Conservation (phyloP, 2,797 vertebrate genomes). For the Mus minutoides region DNA sequence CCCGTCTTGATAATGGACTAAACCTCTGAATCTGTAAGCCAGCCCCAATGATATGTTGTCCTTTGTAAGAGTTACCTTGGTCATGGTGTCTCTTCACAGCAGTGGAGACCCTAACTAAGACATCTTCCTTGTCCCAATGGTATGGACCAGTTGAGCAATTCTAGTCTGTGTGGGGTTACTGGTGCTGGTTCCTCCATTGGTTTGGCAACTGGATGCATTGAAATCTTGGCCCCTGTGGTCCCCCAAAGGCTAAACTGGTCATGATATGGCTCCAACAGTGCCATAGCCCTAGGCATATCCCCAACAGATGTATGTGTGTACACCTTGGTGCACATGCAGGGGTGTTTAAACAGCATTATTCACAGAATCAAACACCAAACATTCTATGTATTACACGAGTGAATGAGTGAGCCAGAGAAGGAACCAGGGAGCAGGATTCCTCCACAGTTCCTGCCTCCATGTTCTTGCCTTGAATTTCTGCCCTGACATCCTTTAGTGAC, state of each 20-base stretch:
- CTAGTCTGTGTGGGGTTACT: background rate
- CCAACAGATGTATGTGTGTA: background rate
- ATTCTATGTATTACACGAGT: background rate
- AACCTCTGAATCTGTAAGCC: background rate
- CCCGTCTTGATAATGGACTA: background rate
- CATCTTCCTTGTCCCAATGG: background rate
- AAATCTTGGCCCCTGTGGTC: background rate
- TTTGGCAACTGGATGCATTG: background rate
- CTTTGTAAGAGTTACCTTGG: background rate
- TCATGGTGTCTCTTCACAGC: background rate
- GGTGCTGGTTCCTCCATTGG: background rate
- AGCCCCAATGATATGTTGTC: background rate
- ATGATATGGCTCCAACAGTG: no score
- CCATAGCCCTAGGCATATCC: background rate
- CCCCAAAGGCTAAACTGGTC: background rate
- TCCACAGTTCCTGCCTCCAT: no score
- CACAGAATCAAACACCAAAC: background rate
- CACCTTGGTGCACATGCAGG: background rate
- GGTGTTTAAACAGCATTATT: background rate
- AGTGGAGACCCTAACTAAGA: background rate
- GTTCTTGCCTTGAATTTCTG: background rate
- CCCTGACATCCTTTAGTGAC: no score
- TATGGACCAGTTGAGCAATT: background rate
- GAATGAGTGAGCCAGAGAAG: no score
- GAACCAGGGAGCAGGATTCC: no score